Percentiles rank a stretch among this genome's conserved stretches.
These are phyloP conservation scores for Azemiops feae DNA, from an alignment of 2,113 vertebrate species.

Conservation along the genomic window DNA sequence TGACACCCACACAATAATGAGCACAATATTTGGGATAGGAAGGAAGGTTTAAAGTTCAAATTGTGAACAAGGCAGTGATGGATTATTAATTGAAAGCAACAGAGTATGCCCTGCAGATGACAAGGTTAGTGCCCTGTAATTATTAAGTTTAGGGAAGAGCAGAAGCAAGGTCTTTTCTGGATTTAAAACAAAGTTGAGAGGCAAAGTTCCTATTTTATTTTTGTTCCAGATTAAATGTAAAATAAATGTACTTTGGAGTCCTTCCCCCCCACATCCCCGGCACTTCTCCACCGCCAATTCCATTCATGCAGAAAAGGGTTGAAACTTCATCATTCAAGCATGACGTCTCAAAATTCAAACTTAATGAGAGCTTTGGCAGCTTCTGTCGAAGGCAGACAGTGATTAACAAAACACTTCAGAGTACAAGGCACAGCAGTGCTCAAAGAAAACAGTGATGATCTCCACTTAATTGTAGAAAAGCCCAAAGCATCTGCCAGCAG, in stretches of 20 bases:
- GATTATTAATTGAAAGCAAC: slow-evolving; percentile 42
- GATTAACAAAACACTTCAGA: slow-evolving; percentile 99
- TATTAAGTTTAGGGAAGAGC: slow-evolving; percentile 54
- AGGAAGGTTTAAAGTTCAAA: slow-evolving; percentile 56
- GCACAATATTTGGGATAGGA: slow-evolving; percentile 45
- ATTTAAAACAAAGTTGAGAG: slow-evolving; percentile 60
- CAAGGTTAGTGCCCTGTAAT: slow-evolving; percentile 53
- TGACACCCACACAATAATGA: slow-evolving; percentile 53
- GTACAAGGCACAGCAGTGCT: slow-evolving; percentile 99
- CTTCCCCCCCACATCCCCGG: slow-evolving; percentile 12
- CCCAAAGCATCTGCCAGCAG: slow-evolving; percentile 99
- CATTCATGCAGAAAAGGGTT: slow-evolving; percentile 83
- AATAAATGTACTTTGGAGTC: slow-evolving; percentile 72
- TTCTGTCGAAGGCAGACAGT: slow-evolving; percentile 98
- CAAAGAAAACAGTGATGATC: slow-evolving; percentile 99
- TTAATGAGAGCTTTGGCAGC: slow-evolving; percentile 99
- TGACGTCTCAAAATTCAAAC: slow-evolving; percentile 93
- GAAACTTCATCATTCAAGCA: slow-evolving; percentile 86
- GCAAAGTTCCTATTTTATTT: slow-evolving; percentile 36
- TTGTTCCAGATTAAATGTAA: slow-evolving; percentile 71
- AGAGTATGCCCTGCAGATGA: slow-evolving; percentile 45
- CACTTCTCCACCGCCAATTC: slow-evolving; percentile 79
- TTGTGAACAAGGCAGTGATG: slow-evolving; percentile 55
- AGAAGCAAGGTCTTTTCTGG: slow-evolving; percentile 41
- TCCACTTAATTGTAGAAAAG: slow-evolving; percentile 99